phyloP scores from a whole-genome alignment of 2,113 vertebrate genomes.

The Camarhynchus parvulus region DNA sequence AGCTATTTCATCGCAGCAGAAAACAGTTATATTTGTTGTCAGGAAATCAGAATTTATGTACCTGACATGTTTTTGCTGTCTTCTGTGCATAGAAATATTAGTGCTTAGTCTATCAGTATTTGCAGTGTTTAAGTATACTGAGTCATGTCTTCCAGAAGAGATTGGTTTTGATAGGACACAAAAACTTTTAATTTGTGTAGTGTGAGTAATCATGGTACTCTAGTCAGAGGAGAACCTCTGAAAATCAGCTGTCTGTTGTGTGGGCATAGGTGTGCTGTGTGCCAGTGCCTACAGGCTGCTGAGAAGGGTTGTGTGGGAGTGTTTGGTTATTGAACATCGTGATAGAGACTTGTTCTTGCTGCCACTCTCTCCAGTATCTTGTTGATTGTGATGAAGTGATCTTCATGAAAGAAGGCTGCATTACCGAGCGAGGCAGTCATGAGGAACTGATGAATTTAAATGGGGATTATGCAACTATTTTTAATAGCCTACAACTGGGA shows the following conservation, averaged over 20 bases:
- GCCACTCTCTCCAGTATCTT: constrained; percentile 81
- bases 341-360: background rate
- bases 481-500: constrained; percentile 90
- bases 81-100: background rate
- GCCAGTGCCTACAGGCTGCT: background rate
- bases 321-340: background rate
- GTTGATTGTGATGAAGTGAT: constrained; percentile 92
- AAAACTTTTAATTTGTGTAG: background rate
- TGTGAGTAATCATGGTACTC: background rate
- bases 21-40: background rate
- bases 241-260: background rate
- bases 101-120: background rate
- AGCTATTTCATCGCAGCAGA: background rate
- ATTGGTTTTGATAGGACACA: background rate
- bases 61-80: background rate
- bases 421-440: constrained; percentile 89
- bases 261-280: background rate
- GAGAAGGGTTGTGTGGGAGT: background rate
- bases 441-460: constrained; percentile 90
- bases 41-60: background rate
- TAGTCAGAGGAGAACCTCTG: background rate
- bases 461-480: constrained; percentile 90
- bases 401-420: constrained; percentile 91
- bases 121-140: background rate
- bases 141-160: background rate